Evolutionary conservation across 2,113 vertebrate species (phyloP), one percentile per base, ranked within the genome.

Genomic region (Excalfactoria chinensis): DNA sequence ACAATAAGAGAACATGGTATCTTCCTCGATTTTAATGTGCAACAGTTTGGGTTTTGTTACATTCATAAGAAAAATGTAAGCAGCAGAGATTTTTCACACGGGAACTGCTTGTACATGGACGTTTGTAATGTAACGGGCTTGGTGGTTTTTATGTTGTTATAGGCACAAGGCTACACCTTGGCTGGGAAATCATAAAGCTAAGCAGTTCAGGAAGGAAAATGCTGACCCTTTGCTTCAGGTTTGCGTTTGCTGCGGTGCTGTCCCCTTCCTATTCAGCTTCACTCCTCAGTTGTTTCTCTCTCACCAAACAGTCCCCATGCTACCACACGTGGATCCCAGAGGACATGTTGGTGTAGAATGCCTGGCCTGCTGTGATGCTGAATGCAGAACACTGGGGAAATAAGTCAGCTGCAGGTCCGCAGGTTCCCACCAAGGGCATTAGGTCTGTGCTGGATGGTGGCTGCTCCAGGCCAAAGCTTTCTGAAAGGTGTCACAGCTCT

Each of bases 1-100:
- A 60, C 43, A 74, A 46, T 84, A 87, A 69, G 70, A 84, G 72
- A 84, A 83, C 48, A 15, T 35, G 23, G 35, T 55, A 66, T 66
- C 74, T 72, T 93, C 69, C 88, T 91, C 66, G 71, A 32, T 21
- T 81, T 87, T 90, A 89, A 82, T 37, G 53, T 5, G 6, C 64
- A 87, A 41, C 46, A 12, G 75, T 63, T 95, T 91, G 46, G 40
- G 83, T 88, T 91, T 80, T 72, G 48, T 88, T 82, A 40, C 26
- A 8, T 69, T 90, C 92, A 62, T 71, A 91, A 87, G 75, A 83
- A 88, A 78, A 94, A 87, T 23, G 21, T 83, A 87, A 84, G 89
- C 60, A 67, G 66, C 56, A 68, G 48, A 88, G 88, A 62, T 78
- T 78, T 51, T 75, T 62, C 90, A 58, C 64, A 2, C 30, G 75